A percentile compares a stretch with the other conserved stretches of the same genome.
Evolutionary conservation across 1,140 invertebrate genomes (phyloP).

Genomic region (Cheumatopsyche charites): DNA sequence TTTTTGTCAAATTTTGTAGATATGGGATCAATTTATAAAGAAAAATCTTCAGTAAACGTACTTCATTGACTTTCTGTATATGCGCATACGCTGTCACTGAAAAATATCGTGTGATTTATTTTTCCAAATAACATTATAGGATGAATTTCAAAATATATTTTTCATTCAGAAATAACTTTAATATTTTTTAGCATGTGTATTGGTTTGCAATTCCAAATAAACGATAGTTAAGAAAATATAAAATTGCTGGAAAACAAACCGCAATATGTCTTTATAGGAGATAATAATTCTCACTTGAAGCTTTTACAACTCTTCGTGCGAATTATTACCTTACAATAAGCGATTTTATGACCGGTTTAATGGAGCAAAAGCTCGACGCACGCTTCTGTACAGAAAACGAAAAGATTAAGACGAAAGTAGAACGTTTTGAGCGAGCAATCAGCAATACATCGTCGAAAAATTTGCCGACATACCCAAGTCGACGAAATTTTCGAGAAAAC

Average conservation of each 20-base stretch:
- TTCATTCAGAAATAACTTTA: too few species aligned
- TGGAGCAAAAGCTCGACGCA: slow-evolving; percentile 14
- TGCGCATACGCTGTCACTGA: too few species aligned
- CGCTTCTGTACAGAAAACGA: background rate
- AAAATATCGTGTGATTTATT: too few species aligned
- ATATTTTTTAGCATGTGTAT: too few species aligned
- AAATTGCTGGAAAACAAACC: slow-evolving; percentile 8
- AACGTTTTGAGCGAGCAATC: background rate
- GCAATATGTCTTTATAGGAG: slow-evolving; percentile 19
- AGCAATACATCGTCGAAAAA: background rate
- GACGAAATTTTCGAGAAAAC: background rate
- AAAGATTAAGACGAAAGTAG: slow-evolving; percentile 10
- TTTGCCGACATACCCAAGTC: background rate
- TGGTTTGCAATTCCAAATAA: too few species aligned
- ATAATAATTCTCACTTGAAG: slow-evolving; percentile 13
- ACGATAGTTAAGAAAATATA: background rate
- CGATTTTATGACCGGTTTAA: slow-evolving; percentile 21
- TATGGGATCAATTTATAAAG: slow-evolving; percentile 12
- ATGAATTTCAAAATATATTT: too few species aligned
- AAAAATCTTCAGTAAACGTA: background rate
- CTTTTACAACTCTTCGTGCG: slow-evolving; percentile 16
- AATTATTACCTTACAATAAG: slow-evolving; percentile 20
- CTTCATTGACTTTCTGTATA: background rate
- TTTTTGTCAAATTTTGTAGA: slow-evolving; percentile 6
- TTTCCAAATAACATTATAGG: too few species aligned